Evolutionary conservation across 2,888 invertebrate genomes (phyloP).

Genomic region (Mythimna loreyi): DNA sequence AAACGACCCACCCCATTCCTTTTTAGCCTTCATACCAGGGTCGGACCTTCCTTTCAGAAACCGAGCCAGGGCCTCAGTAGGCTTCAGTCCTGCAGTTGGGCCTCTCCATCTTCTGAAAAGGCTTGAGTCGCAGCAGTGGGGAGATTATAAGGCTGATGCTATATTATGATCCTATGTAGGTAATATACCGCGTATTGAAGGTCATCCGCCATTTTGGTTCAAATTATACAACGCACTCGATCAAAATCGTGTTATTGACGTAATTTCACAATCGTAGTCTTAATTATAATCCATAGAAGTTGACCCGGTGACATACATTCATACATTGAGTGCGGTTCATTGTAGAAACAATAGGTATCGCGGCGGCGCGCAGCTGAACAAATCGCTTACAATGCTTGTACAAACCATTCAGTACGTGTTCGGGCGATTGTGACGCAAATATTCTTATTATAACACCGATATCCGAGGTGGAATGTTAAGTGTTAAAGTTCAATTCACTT

Average conservation of each 20-base stretch:
- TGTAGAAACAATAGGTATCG: slow-evolving; percentile 62
- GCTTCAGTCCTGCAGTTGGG: too few species aligned
- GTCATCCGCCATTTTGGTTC: too few species aligned
- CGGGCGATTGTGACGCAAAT: slow-evolving; percentile 53
- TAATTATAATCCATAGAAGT: slow-evolving; percentile 68
- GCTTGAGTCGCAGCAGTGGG: too few species aligned
- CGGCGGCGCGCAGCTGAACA: slow-evolving; percentile 64
- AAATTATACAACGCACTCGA: too few species aligned
- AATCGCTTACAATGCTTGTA: slow-evolving; percentile 61
- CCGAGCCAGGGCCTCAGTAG: too few species aligned
- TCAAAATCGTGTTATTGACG: slow-evolving; percentile 46
- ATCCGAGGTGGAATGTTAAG: slow-evolving; percentile 34
- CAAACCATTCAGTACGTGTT: slow-evolving; percentile 55
- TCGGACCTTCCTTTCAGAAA: too few species aligned
- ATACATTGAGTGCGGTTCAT: slow-evolving; percentile 51
- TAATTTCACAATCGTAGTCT: slow-evolving; percentile 60
- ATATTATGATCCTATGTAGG: too few species aligned
- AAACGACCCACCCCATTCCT: too few species aligned
- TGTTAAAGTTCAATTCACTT: slow-evolving; percentile 19
- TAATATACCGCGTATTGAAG: too few species aligned
- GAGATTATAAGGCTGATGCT: too few species aligned
- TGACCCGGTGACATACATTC: slow-evolving; percentile 72
- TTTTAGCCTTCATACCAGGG: too few species aligned
- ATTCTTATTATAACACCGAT: slow-evolving; percentile 40
- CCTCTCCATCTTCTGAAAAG: too few species aligned